These are phyloP conservation scores for Sebastiscus albofasciatus DNA, from an alignment of 2,797 vertebrate species.

Conservation along the genomic window DNA sequence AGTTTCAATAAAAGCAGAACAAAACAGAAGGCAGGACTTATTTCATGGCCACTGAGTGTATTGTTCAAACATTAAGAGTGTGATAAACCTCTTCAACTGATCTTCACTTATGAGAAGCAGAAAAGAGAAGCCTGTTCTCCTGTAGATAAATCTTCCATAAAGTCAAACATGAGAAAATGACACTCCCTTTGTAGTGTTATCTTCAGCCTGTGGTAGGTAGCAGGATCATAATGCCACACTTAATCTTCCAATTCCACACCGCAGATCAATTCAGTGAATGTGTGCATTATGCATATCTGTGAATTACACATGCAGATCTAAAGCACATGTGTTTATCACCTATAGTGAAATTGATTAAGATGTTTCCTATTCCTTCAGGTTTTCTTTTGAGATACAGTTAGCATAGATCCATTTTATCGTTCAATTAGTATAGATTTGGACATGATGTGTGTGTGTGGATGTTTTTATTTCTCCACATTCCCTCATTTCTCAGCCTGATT, in stretches of 20 bases:
- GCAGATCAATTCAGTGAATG: constrained; percentile 6
- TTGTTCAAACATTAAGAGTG: neutral
- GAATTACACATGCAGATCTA: constrained; percentile 10
- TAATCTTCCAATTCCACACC: neutral
- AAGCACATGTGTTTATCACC: neutral
- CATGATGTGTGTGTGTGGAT: neutral
- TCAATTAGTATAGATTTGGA: neutral
- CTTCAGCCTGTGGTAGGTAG: neutral
- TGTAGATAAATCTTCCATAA: neutral
- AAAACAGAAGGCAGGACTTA: neutral
- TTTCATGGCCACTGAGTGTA: neutral
- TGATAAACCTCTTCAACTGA: neutral
- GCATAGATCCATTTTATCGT: neutral
- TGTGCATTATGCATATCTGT: neutral
- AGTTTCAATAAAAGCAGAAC: neutral
- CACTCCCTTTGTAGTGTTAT: neutral
- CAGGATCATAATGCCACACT: constrained; percentile 8
- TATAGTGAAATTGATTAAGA: neutral
- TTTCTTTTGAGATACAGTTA: neutral
- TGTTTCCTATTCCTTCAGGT: neutral
- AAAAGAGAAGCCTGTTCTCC: neutral
- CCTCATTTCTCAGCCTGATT: neutral
- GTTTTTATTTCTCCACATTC: neutral
- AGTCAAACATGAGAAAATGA: neutral
- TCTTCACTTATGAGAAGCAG: neutral